Base-by-base conservation (phyloP, 2,113 vertebrate species). In the Dasyurus viverrinus region DNA sequence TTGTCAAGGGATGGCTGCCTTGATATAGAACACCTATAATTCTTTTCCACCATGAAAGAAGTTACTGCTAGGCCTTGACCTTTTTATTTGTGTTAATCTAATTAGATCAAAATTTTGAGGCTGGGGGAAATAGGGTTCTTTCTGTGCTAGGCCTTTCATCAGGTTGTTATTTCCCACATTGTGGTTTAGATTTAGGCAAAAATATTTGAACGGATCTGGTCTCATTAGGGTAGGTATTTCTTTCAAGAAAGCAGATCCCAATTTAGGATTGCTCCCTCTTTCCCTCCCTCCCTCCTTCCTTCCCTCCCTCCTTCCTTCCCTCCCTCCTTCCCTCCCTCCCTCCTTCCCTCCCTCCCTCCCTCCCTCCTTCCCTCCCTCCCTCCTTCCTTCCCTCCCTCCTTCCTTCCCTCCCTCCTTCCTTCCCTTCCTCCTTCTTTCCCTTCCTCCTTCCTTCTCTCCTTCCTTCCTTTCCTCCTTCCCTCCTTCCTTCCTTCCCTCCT, bases 31-130 rank as follows among this genome's bases (percentile, higher is more conserved):
- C 54, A 54, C 54, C 54, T 54, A 7, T 24, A 23, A 23, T 54
- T 25, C 19, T 54, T 0, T 54, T 54, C 54, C 53, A 53, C 54
- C 54, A 54, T 54, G 54, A 54, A 54, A 24, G 54, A 54, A 54
- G 54, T 54, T 54, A 4, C 54, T 54, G 54, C 19, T 54, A 50
- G 93, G 94, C 42, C 89, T n/a, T 93, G 8, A 9, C 26, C n/a
- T 54, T 89, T 97, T 36, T 95, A 95, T 57, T 92, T 89, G 54
- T 96, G 90, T 97, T 97, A 95, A 97, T 54, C 5, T 90, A 96
- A 96, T 42, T 92, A 95, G 97, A 92, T 50, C 94, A 89, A 89
- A 94, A 90, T 94, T 93, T 89, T 89, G 93, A 93, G 94, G 68
- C 92, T 94, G 12, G 42, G 26, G n/a, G 53, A 57, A 95, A 90